These are phyloP conservation scores for Eucriotettix oculatus DNA, from an alignment of 2,888 invertebrate species.

Conservation along the genomic window DNA sequence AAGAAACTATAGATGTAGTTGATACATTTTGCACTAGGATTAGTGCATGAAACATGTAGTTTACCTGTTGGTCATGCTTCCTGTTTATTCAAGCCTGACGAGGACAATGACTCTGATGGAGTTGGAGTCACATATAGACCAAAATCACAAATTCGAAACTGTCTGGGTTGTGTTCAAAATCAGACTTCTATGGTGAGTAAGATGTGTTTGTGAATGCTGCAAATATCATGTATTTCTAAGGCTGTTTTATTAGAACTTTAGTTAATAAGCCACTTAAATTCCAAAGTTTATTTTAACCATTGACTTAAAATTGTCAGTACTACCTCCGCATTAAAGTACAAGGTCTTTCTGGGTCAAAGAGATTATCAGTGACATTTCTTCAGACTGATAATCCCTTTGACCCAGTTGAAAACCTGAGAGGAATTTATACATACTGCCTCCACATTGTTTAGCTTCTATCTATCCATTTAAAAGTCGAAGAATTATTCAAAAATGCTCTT, in stretches of 20 bases:
- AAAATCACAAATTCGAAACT: conserved; percentile 36
- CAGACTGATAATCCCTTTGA: no score
- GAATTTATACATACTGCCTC: no score
- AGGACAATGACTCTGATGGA: conserved; percentile 33
- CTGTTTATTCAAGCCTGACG: conserved; percentile 24
- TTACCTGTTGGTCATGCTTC: conserved; percentile 7
- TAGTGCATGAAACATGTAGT: conserved; percentile 6
- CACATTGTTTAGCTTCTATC: no score
- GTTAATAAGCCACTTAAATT: background rate
- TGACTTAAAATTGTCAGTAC: no score
- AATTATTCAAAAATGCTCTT: no score
- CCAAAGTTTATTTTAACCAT: background rate
- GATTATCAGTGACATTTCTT: no score
- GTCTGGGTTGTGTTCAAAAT: conserved; percentile 54
- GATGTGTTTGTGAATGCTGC: background rate
- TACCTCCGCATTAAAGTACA: no score
- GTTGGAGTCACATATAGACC: conserved; percentile 52
- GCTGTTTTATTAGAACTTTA: background rate
- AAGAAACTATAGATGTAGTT: no score
- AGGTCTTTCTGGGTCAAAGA: no score
- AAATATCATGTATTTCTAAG: background rate
- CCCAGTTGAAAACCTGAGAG: no score
- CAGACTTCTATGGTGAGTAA: conserved; percentile 61
- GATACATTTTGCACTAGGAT: background rate
- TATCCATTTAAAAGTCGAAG: no score